A percentile compares a stretch with the other conserved stretches of the same genome.
These are phyloP conservation scores for Andrena minutula DNA, from an alignment of 2,888 invertebrate species.

Conservation along the genomic window DNA sequence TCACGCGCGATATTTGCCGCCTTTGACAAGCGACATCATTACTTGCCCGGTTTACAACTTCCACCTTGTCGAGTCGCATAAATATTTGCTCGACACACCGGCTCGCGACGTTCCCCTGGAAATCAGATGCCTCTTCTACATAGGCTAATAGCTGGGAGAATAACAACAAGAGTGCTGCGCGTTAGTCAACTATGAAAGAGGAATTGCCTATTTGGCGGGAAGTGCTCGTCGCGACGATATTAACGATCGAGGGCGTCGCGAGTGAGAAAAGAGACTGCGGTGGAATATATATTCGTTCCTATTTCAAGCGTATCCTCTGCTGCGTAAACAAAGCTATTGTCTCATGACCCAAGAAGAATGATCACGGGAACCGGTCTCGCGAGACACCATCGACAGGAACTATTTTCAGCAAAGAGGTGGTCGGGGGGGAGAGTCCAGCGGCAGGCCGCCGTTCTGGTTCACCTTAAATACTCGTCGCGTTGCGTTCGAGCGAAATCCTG, in stretches of 20 bases:
- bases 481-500: slow-evolving; percentile 1
- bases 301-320: neutral
- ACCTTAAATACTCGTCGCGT: neutral
- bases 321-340: slow-evolving; percentile 26
- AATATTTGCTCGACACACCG: slow-evolving; percentile 56
- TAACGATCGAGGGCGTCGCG: neutral
- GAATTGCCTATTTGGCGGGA: neutral
- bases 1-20: slow-evolving; percentile 3
- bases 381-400: slow-evolving; percentile 23
- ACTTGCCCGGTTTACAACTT: slow-evolving; percentile 45
- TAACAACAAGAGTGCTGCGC: neutral
- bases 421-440: neutral
- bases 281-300: neutral
- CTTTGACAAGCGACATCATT: slow-evolving; percentile 46
- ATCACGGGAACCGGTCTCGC: slow-evolving; percentile 24
- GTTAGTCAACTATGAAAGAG: neutral
- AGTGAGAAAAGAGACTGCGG: neutral
- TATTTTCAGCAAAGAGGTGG: neutral
- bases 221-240: neutral
- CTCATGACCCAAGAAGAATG: slow-evolving; percentile 10
- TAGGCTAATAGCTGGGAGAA: neutral
- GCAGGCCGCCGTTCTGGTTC: neutral
- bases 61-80: slow-evolving; percentile 35
- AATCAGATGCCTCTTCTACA: slow-evolving; percentile 2
- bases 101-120: slow-evolving; percentile 30